Evolutionary conservation across 2,113 vertebrate species (phyloP), one percentile per base, ranked within the genome.

Genomic region (Hypanus sabinus): DNA sequence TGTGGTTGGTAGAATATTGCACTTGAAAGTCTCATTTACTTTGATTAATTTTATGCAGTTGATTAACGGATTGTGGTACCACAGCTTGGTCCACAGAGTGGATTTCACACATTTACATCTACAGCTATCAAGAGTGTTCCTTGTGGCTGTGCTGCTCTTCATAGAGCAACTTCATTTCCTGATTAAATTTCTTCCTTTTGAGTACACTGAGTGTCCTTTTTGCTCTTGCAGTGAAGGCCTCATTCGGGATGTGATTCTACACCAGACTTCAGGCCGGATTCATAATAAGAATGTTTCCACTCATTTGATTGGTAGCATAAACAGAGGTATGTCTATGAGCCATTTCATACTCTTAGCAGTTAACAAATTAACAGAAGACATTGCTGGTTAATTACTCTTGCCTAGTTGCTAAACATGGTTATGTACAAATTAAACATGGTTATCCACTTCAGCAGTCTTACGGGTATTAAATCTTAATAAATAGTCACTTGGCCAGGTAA

Each of bases 211-310:
- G 30, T 94, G 36, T 92, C 70, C 77, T n/a, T 68, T 85, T 30
- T 87, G 7, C 55, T 60, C 62, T 57, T 88, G n/a, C 95, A 99
- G 98, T 1, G 98, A 98, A 77, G 95, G 95, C 1, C 95, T 98
- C 1, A 94, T 97, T 71, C 96, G 98, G 94, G 99, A 99, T 2
- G 96, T 99, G 0, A 95, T 98, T 95, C 97, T 98, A 18, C 98
- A 98, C 94, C 97, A 99, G 90, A 99, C 99, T 0, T 98, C 97
- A 0, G 98, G 98, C 93, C 97, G 99, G 93, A 99, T 99, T 95
- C 99, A 99, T 96, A 99, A 99, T 96, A 99, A 99, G 95, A 99
- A 99, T 0, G 98, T 99, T 90, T 99, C 99, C 94, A 99, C 99
- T 92, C 99, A 99, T 94, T 97, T 99, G 0, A 98, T 99, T 38